Evolutionary conservation across 2,797 vertebrate genomes (phyloP), one percentile per base, ranked within the genome.

Genomic region (Simalia tracyae): DNA sequence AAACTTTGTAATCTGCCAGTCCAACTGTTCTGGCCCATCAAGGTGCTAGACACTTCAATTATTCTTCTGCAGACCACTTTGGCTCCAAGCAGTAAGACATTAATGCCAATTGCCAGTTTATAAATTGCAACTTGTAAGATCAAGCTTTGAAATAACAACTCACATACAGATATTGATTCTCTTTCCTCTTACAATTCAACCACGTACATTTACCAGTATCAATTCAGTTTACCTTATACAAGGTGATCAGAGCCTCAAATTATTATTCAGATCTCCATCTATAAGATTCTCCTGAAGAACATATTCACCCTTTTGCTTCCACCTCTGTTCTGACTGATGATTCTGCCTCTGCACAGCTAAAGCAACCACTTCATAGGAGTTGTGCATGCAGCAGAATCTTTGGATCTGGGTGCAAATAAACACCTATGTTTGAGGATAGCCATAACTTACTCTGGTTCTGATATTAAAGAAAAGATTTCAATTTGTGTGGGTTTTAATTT

Each of bases 401-500:
- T 81, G 14, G 11, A 90, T 87, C 26, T 57, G 24, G 46, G 9
- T 66, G 17, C 24, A 28, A 46, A 50, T 90, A 85, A 0, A 84
- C 9, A 36, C 81, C 19, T 46, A 81, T 15, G 14, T 66, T 66
- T 50, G 1, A n/a, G 87, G 42, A 56, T 26, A 66, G 26, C 68
- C 19, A 22, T 61, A 59, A 46, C 81, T 72, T 64, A 89, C 36
- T 89, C 66, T 86, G 93, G 19, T 24, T 88, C 24, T 91, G n/a
- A 14, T 59, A 94, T 92, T 46, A 76, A 92, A 92, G 11, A 81
- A 36, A 17, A 92, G 17, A 59, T 59, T 86, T 36, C 6, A 89
- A 4, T 19, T 19, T 92, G 22, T 26, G 88, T 88, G 93, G 93
- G 91, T 66, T 64, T 89, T 57, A 84, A 91, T 89, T 81, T 50